phyloP scores from a whole-genome alignment of 2,797 vertebrate genomes.

The Dendrocincla fuliginosa region DNA sequence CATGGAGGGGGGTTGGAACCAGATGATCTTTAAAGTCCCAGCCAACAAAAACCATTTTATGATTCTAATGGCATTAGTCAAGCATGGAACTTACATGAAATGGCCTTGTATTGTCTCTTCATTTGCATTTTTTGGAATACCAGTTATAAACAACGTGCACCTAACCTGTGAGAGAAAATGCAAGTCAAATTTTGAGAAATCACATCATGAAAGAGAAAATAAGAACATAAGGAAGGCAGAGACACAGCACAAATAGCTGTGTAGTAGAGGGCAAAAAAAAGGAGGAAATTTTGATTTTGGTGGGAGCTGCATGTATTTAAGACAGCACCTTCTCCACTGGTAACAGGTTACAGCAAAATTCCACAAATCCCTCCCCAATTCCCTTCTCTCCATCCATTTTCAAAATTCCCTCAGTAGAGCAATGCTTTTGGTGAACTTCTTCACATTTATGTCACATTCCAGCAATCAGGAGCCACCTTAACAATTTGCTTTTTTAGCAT shows the following conservation, averaged over 20 bases:
- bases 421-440: background rate
- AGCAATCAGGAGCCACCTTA: background rate
- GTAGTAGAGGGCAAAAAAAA: fast-evolving
- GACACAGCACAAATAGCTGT: background rate
- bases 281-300: background rate
- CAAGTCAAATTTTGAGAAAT: background rate
- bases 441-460: background rate
- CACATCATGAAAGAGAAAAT: background rate
- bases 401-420: background rate
- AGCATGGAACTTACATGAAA: conserved; percentile 81
- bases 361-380: background rate
- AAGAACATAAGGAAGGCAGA: background rate
- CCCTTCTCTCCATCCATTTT: background rate
- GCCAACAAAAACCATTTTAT: background rate
- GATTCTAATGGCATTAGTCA: background rate
- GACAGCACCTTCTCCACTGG: background rate
- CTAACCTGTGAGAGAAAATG: conserved; percentile 78
- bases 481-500: background rate
- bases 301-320: background rate
- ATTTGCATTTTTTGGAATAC: conserved; percentile 81
- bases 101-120: conserved; percentile 81
- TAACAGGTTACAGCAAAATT: background rate
- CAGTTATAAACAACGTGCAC: conserved; percentile 87
- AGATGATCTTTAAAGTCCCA: background rate
- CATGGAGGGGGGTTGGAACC: background rate